Percentiles rank a stretch among this genome's conserved stretches.
These are phyloP conservation scores for Melanotaenia trifasciata DNA, from an alignment of 2,797 vertebrate species.

Conservation along the genomic window DNA sequence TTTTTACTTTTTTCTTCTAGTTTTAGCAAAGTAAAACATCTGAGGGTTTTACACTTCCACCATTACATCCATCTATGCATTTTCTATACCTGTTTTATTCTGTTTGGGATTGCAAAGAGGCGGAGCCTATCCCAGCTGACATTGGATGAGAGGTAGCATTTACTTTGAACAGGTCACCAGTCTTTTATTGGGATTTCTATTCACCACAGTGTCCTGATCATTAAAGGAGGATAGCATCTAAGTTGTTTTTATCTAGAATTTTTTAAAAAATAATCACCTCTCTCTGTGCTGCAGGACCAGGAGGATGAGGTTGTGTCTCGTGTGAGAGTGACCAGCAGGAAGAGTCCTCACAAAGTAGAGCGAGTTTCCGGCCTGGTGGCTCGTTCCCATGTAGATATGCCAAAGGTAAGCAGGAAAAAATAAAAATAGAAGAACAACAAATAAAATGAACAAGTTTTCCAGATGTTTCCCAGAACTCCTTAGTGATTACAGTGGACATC, in stretches of 20 bases:
- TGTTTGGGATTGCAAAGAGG: background rate
- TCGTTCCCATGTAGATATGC: conserved; percentile 77
- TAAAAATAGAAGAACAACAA: background rate
- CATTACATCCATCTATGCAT: background rate
- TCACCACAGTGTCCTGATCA: background rate
- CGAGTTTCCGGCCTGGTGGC: conserved; percentile 84
- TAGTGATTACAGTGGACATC: background rate
- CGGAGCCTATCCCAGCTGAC: background rate
- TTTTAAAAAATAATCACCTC: background rate
- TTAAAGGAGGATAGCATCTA: background rate
- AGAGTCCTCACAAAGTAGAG: conserved; percentile 84
- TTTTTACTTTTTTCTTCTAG: background rate
- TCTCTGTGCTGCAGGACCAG: conserved; percentile 50
- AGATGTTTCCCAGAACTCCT: background rate
- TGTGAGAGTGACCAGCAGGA: conserved; percentile 87
- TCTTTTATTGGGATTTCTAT: background rate
- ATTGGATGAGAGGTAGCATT: background rate
- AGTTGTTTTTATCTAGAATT: background rate
- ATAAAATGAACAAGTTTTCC: background rate
- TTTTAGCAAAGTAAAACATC: background rate
- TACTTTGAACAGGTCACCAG: background rate
- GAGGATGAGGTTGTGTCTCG: conserved; percentile 77
- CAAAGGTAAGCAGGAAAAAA: conserved; percentile 83
- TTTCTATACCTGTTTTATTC: background rate
- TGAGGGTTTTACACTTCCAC: background rate